Percentiles rank a stretch among this genome's conserved stretches.
Evolutionary conservation across 2,113 vertebrate species (phyloP).

Genomic region (Hippocampus mohnikei): DNA sequence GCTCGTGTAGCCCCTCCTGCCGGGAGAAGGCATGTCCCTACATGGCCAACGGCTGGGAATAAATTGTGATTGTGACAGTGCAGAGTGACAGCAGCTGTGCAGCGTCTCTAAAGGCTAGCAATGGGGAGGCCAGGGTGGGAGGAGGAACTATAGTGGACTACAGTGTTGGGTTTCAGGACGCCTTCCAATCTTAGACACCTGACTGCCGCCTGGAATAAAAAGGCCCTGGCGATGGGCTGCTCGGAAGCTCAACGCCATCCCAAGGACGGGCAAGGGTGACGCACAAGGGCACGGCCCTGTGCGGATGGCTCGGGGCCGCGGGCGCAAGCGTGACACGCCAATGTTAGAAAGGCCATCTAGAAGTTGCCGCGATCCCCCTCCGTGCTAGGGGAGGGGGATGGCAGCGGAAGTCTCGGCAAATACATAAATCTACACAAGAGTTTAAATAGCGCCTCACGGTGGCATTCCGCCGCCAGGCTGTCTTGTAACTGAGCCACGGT

Average conservation of each 20-base stretch:
- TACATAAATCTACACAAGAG: too few relatives aligned
- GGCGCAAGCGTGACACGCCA: too few relatives aligned
- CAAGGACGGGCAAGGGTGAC: slow-evolving; percentile 77
- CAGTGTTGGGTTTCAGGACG: slow-evolving; percentile 71
- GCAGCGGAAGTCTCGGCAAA: too few relatives aligned
- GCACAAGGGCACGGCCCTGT: too few relatives aligned
- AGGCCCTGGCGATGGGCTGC: slow-evolving; percentile 38
- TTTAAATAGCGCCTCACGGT: too few relatives aligned
- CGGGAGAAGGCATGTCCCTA: slow-evolving; percentile 76
- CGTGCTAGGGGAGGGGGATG: too few relatives aligned
- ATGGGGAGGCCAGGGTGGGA: slow-evolving; percentile 15
- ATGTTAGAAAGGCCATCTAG: too few relatives aligned
- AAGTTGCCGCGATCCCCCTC: too few relatives aligned
- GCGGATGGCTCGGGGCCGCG: too few relatives aligned
- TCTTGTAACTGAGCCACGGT: not conserved
- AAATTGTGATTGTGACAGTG: slow-evolving; percentile 78
- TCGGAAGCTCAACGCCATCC: slow-evolving; percentile 43
- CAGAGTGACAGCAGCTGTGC: slow-evolving; percentile 76
- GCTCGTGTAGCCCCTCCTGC: slow-evolving; percentile 53
- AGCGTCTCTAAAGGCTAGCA: slow-evolving; percentile 33
- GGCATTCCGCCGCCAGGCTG: not conserved
- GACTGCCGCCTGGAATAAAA: slow-evolving; percentile 63
- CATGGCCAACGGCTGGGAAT: slow-evolving; percentile 75
- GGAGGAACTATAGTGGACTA: slow-evolving; percentile 59
- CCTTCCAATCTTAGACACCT: slow-evolving; percentile 75